phyloP scores from a whole-genome alignment of 1,140 invertebrate species.

The Schlechtendalia chinensis region DNA sequence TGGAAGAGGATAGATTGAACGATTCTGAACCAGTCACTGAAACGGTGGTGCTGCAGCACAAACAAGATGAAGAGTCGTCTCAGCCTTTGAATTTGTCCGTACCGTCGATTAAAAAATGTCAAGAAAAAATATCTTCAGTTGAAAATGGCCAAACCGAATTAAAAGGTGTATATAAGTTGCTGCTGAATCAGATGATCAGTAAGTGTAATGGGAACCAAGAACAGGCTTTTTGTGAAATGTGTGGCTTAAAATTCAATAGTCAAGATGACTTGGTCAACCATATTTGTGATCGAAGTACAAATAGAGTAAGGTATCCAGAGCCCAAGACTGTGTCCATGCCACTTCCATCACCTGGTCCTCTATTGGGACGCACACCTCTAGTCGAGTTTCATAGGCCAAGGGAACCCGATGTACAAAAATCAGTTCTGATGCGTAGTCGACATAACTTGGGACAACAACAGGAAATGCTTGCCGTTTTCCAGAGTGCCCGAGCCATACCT shows the following conservation, averaged over 20 bases:
- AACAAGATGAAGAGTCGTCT: conserved; percentile 53
- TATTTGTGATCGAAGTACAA: conserved; percentile 25
- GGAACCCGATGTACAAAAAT: conserved; percentile 23
- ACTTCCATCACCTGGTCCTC: conserved; percentile 58
- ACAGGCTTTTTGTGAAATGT: conserved; percentile 29
- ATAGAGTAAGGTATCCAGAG: conserved; percentile 56
- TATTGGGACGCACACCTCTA: conserved; percentile 73
- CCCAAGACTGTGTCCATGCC: conserved; percentile 68
- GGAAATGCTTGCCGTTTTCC: conserved; percentile 55
- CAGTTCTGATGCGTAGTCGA: not conserved
- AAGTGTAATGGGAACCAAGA: conserved; percentile 31
- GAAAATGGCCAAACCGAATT: conserved; percentile 28
- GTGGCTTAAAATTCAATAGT: conserved; percentile 34
- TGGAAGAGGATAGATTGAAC: conserved; percentile 11
- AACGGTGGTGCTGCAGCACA: not conserved
- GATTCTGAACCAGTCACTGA: not conserved
- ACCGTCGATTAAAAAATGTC: conserved; percentile 52
- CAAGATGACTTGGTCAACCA: conserved; percentile 24
- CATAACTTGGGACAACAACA: conserved; percentile 29
- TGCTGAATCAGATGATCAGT: conserved; percentile 26
- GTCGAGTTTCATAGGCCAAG: conserved; percentile 61
- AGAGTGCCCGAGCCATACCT: conserved; percentile 72
- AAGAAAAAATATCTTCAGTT: not conserved
- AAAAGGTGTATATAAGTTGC: conserved; percentile 38
- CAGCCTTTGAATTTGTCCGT: conserved; percentile 69